A percentile compares a stretch with the other conserved stretches of the same genome.
Conservation (phyloP, 2,888 invertebrate genomes). For the Dryobota labecula region DNA sequence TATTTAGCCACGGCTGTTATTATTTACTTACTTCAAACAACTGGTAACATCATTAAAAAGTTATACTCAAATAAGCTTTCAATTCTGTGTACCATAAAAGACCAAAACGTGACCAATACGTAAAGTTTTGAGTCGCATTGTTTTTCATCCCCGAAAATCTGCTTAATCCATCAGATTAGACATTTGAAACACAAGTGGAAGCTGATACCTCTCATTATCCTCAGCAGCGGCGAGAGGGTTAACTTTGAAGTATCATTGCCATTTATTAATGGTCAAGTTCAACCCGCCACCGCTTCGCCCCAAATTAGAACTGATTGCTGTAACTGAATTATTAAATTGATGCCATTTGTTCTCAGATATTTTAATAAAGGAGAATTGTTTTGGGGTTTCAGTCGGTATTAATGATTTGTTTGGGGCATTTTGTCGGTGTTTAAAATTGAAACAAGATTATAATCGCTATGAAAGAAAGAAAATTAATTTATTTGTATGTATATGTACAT, state of each 20-base stretch:
- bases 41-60: background rate
- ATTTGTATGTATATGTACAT: background rate
- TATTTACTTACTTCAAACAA: background rate
- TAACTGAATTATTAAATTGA: constrained; percentile 88
- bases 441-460: background rate
- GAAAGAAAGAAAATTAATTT: background rate
- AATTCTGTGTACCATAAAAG: constrained; percentile 1
- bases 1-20: too few species aligned
- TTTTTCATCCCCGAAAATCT: constrained; percentile 46
- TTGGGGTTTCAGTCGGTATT: constrained; percentile 37
- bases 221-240: constrained; percentile 79
- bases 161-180: constrained; percentile 64
- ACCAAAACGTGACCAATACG: constrained; percentile 1
- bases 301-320: constrained; percentile 85
- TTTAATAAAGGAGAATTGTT: constrained; percentile 65
- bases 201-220: constrained; percentile 83
- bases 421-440: background rate
- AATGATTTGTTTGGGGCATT: constrained; percentile 13
- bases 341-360: constrained; percentile 80
- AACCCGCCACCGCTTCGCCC: constrained; percentile 73
- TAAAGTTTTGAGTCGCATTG: constrained; percentile 45
- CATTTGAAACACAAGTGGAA: constrained; percentile 70
- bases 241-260: constrained; percentile 90
- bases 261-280: constrained; percentile 90
- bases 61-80: background rate